phyloP scores from a whole-genome alignment of 2,797 vertebrate genomes.

The Apogon hyalosoma region DNA sequence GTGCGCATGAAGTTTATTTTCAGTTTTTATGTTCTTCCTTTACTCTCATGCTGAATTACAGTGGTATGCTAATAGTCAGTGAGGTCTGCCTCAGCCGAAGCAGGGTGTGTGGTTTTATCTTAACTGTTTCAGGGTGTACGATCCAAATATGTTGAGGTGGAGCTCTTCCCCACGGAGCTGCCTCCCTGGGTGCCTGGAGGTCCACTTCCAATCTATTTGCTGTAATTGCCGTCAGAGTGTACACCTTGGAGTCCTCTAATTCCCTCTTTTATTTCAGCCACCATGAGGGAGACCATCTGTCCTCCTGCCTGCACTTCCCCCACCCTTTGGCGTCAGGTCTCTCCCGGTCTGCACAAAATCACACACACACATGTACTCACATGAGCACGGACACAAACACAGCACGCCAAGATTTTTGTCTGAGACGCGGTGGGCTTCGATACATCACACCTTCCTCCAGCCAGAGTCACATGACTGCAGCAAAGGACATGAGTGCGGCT shows the following conservation, averaged over 20 bases:
- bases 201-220: constrained; percentile 97
- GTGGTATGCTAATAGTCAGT: constrained; percentile 56
- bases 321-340: constrained; percentile 74
- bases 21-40: constrained; percentile 31
- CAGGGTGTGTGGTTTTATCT: constrained; percentile 76
- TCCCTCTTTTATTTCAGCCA: constrained; percentile 97
- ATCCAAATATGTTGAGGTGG: constrained; percentile 92
- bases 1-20: constrained; percentile 63
- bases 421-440: constrained; percentile 68
- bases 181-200: constrained; percentile 86
- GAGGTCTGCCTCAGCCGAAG: constrained; percentile 23
- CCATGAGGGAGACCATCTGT: constrained; percentile 97
- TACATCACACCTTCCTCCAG: constrained; percentile 71
- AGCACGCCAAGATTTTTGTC: constrained; percentile 82
- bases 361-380: constrained; percentile 31
- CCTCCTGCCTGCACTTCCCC: constrained; percentile 83
- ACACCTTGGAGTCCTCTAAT: constrained; percentile 97
- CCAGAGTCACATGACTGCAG: constrained; percentile 54
- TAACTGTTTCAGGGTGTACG: constrained; percentile 86
- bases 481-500: constrained; percentile 60
- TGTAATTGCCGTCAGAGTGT: constrained; percentile 96
- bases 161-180: constrained; percentile 88
- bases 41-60: constrained; percentile 43
- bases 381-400: constrained; percentile 41
- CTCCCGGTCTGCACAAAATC: constrained; percentile 66